Conservation (phyloP, 2,888 invertebrate genomes). For the Athripsodes cinereus region DNA sequence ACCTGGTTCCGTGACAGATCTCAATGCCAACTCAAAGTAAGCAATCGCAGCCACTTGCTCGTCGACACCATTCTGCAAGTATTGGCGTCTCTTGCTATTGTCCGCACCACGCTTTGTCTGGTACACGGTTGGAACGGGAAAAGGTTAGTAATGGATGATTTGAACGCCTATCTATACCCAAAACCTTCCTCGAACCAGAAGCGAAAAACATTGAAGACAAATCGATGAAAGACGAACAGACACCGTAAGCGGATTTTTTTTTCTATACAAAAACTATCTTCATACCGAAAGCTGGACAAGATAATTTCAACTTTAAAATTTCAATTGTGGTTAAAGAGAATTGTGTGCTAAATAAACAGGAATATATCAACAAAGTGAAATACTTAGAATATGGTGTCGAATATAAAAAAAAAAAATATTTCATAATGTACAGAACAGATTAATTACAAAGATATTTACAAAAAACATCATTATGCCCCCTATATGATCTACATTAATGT, state of each 20-base stretch:
- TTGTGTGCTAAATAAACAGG: no score
- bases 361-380: no score
- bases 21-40: conserved; percentile 84
- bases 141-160: conserved; percentile 22
- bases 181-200: background rate
- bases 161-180: background rate
- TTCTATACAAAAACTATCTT: no score
- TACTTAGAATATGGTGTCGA: no score
- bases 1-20: conserved; percentile 80
- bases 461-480: no score
- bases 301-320: no score
- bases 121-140: conserved; percentile 9
- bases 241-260: background rate
- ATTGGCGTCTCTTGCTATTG: conserved; percentile 25
- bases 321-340: no score
- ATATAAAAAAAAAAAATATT: no score
- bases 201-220: background rate
- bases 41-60: conserved; percentile 91
- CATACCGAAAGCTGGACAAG: no score
- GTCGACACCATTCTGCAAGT: conserved; percentile 74
- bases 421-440: no score
- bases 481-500: no score
- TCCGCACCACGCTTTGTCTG: conserved; percentile 23
- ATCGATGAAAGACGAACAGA: background rate
- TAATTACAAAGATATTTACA: no score